Evolutionary conservation across 2,888 invertebrate genomes (phyloP), one percentile per base, ranked within the genome.

Genomic region (Oegoconia quadripuncta): DNA sequence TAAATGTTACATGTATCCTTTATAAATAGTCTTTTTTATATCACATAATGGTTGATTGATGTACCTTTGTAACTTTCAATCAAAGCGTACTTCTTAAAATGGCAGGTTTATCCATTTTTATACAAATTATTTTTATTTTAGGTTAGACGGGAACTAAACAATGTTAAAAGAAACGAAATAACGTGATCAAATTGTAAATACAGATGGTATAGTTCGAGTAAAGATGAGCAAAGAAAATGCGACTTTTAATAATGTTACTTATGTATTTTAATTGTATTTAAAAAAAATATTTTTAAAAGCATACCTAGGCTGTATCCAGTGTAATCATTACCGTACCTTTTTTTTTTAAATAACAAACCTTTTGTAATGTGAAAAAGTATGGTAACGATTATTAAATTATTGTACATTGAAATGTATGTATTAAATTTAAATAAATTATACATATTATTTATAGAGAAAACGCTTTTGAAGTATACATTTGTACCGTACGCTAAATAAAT

Each of bases 151-250:
- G 49, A 81, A 81, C 77, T 67, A 73, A 74, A 82, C 80, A 82
- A 81, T 80, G 81, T 83, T 71, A 59, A 65, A 64, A 59, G 80
- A 80, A 83, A 80, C 82, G 82, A 83, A 80, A 42, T 52, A 66
- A 76, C 50, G 78, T 77, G 74, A 77, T 79, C 51, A 62, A 67
- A 60, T 50, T 63, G 76, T 79, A 80, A 67, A 60, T 52, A 63
- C 52, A 63, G 59, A 66, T 52, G 59, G 61, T 65, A 58, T 67
- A 62, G 59, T 52, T 52, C 58, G 51, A 37, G 15, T 11, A 16
- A 43, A 53, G 43, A 49, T 37, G 36, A 45, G n/a, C n/a, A n/a
- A n/a, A n/a, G n/a, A 46, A 50, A 50, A 57, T 52, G 48, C 50
- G 55, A 59, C 55, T 52, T 59, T 57, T 48, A 51, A 56, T 55